Percentiles rank a stretch among this genome's conserved stretches.
Conservation (phyloP, 2,113 vertebrate genomes). For the Hassar affinis region DNA sequence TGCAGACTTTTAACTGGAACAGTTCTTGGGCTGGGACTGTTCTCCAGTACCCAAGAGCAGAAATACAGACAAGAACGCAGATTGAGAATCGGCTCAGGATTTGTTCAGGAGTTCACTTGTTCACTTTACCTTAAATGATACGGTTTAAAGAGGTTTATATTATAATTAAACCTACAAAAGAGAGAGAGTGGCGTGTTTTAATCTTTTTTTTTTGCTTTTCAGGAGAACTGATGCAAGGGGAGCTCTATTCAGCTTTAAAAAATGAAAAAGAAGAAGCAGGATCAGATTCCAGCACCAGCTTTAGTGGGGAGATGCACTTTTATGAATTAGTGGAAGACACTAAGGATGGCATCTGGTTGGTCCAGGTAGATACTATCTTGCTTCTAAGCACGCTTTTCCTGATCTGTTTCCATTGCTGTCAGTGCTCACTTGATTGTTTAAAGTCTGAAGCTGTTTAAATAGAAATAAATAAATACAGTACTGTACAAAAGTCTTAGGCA, state of each 20-base stretch:
- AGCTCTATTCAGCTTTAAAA: slow-evolving; percentile 95
- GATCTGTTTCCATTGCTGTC: neutral
- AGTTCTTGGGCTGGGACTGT: too few species aligned
- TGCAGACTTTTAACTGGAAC: too few species aligned
- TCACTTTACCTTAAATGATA: too few species aligned
- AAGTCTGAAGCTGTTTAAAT: neutral
- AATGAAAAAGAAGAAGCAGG: slow-evolving; percentile 86
- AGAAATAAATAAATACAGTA: neutral
- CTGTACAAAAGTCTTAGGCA: too few species aligned
- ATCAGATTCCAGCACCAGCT: slow-evolving; percentile 86
- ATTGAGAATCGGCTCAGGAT: too few species aligned
- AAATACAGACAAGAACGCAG: too few species aligned
- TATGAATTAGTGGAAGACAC: slow-evolving; percentile 98
- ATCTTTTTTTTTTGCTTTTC: slow-evolving; percentile 35
- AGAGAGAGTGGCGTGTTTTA: too few species aligned
- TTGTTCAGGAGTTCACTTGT: too few species aligned
- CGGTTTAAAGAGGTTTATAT: neutral
- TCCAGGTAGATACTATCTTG: slow-evolving; percentile 80
- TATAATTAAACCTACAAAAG: neutral
- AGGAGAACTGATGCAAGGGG: slow-evolving; percentile 95
- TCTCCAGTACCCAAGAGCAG: too few species aligned
- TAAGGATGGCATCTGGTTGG: slow-evolving; percentile 97
- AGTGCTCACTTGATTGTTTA: neutral
- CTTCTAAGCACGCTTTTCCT: neutral
- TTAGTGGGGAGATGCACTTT: slow-evolving; percentile 97